A percentile compares a stretch with the other conserved stretches of the same genome.
Conservation (phyloP, 2,797 vertebrate species). For the Urophycis tenuis region DNA sequence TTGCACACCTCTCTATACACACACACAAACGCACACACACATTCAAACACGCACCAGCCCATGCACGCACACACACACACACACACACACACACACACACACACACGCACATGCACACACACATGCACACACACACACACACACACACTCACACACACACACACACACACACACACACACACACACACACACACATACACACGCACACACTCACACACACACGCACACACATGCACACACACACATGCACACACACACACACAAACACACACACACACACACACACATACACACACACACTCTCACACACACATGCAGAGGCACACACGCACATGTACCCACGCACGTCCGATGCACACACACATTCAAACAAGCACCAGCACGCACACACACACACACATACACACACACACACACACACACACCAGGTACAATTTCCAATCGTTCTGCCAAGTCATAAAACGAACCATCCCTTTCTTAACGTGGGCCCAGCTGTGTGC, state of each 20-base stretch:
- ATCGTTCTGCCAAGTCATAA: conserved; percentile 45
- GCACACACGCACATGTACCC: too few species aligned
- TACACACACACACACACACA: conserved; percentile 3
- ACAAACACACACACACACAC: background rate
- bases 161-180: too few species aligned
- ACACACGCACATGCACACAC: background rate
- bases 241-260: background rate
- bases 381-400: background rate
- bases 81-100: conserved; percentile 3
- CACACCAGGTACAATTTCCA: conserved; percentile 35
- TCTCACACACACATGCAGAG: too few species aligned
- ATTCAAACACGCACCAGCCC: too few species aligned
- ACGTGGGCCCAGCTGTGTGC: conserved; percentile 38
- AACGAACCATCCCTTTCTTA: conserved; percentile 33
- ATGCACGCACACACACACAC: background rate
- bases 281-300: too few species aligned
- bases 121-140: too few species aligned
- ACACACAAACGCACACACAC: background rate
- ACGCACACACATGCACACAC: background rate
- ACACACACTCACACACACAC: too few species aligned
- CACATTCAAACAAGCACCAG: too few species aligned
- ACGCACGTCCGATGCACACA: too few species aligned
- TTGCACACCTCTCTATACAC: background rate
- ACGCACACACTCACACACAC: too few species aligned
- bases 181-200: too few species aligned